Conservation (phyloP, 2,888 invertebrate genomes). For the Trachelus tabidus region DNA sequence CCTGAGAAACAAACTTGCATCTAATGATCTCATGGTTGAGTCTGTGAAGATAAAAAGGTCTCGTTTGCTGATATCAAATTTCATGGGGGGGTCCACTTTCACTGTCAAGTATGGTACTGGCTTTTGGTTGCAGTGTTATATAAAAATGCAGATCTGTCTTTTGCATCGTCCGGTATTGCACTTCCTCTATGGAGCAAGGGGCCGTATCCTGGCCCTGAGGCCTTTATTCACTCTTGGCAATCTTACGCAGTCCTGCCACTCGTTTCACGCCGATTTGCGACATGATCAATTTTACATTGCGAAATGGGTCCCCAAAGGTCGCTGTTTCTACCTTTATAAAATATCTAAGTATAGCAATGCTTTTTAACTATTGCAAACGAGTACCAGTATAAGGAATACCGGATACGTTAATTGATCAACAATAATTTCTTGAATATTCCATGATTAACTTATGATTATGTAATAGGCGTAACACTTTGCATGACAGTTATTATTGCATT, state of each 20-base stretch:
- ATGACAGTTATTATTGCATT: not conserved
- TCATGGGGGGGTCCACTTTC: conserved; percentile 37
- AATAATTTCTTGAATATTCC: not conserved
- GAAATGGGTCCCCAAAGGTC: not conserved
- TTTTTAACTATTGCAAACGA: not conserved
- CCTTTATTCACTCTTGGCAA: not conserved
- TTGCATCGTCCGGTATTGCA: not conserved
- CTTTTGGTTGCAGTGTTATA: conserved; percentile 5
- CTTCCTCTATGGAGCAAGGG: not conserved
- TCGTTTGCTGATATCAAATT: conserved; percentile 39
- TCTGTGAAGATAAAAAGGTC: conserved; percentile 5
- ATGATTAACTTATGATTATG: not conserved
- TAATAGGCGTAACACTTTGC: not conserved
- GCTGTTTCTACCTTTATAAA: not conserved
- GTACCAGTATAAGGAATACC: not conserved
- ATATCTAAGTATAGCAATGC: not conserved
- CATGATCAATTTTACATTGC: not conserved
- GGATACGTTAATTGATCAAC: not conserved
- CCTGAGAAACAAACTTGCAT: not conserved
- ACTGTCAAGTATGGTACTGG: conserved; percentile 16
- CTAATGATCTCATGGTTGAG: not conserved
- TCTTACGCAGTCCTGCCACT: not conserved
- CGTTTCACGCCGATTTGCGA: not conserved
- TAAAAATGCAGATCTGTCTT: not conserved
- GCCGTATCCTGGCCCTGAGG: not conserved